Base-by-base conservation (phyloP, 2,797 vertebrate species). In the Lindbergichthys nudifrons region DNA sequence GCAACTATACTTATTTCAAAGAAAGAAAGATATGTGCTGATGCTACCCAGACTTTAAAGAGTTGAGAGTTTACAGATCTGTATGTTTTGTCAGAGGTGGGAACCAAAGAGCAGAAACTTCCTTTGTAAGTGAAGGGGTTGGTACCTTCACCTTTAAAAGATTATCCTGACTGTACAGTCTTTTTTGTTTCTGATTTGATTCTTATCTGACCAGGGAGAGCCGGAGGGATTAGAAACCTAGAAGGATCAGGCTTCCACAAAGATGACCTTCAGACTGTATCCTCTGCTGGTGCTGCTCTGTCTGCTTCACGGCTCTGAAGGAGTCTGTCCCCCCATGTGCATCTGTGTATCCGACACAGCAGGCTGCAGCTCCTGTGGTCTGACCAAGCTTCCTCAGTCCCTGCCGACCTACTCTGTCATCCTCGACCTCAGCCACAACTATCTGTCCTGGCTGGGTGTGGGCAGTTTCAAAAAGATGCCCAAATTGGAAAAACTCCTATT, bases 351-450 rank as follows among this genome's bases (percentile, higher is more conserved):
- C 0, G 97, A 99, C 84, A 92, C 96, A 54, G 93, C 97, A 70
- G 97, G 95, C 92, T 99, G 98, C 32, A 95, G 94, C 39, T 94
- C 90, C 48, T 85, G 84, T 1, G 92, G 66, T 30, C 92, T 99
- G 75, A 87, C 84, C 53, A 79, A 41, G 0, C 87, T 96, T 60
- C 97, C 98, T 0, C 65, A 3, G 7, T 56, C 41, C 0, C 75
- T 98, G 87, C 96, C 96, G 0, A 60, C 87, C 12, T 92, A 94
- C 5, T 80, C 94, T 0, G 83, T 93, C 57, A 95, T 93, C 30
- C 91, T 99, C 5, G 98, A 99, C 81, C 92, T 99, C 76, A 97
- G 97, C 88, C 95, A 97, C 93, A 99, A 98, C 47, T 87, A 90
- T 3, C 88, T 99, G 53, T 89, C 85, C 65, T 94, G 92, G 90